phyloP scores from a whole-genome alignment of 2,888 invertebrate genomes.

The Sialis lutaria region DNA sequence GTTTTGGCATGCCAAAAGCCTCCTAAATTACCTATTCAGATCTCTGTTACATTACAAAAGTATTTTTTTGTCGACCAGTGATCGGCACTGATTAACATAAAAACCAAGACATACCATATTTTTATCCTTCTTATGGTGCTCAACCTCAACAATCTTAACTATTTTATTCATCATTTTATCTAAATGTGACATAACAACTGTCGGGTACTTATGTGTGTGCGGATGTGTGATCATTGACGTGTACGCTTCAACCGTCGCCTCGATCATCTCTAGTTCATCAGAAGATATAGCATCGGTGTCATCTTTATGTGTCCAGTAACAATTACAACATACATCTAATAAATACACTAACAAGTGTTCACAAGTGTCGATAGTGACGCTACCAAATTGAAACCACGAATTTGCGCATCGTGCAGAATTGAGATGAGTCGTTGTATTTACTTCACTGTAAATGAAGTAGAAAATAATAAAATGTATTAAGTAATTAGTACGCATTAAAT shows the following conservation, averaged over 20 bases:
- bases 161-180: conserved; percentile 39
- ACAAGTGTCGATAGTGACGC: conserved; percentile 22
- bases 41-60: too few relatives aligned
- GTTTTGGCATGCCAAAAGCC: too few relatives aligned
- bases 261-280: conserved; percentile 38
- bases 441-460: conserved; percentile 20
- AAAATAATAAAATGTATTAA: not conserved
- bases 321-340: conserved; percentile 24
- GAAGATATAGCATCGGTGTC: conserved; percentile 31
- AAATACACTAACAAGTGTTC: conserved; percentile 19
- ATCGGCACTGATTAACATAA: too few relatives aligned
- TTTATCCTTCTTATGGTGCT: conserved; percentile 21
- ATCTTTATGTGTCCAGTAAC: conserved; percentile 21
- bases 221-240: conserved; percentile 40
- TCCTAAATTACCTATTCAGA: too few relatives aligned
- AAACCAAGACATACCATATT: conserved; percentile 22
- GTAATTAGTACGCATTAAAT: too few relatives aligned
- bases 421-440: conserved; percentile 30
- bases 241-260: conserved; percentile 43
- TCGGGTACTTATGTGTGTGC: conserved; percentile 39
- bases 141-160: conserved; percentile 30
- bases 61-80: too few relatives aligned
- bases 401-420: conserved; percentile 36
- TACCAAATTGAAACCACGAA: conserved; percentile 45
- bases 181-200: conserved; percentile 36